Evolutionary conservation across 1,140 invertebrate species (phyloP).

Genomic region (Thereuonema tuberculata): DNA sequence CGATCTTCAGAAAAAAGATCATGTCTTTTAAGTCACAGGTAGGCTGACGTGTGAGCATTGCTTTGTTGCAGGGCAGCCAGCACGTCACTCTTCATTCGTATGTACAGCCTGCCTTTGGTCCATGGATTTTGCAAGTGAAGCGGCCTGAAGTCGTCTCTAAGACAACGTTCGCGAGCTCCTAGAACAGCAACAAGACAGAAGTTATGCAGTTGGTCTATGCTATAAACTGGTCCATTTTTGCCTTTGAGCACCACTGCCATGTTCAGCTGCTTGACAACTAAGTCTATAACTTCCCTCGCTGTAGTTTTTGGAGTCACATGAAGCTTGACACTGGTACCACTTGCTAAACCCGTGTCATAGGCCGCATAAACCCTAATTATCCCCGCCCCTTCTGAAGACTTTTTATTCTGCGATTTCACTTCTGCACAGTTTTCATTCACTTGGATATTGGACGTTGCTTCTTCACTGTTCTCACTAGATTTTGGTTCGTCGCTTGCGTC

Average conservation of each 20-base stretch:
- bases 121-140: conserved; percentile 86
- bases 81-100: conserved; percentile 73
- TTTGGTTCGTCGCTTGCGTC: neutral
- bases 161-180: conserved; percentile 74
- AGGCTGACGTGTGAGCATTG: neutral
- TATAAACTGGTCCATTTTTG: conserved; percentile 69
- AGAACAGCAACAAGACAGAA: conserved; percentile 91
- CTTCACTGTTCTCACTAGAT: neutral
- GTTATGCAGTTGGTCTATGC: conserved; percentile 44
- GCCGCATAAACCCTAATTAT: conserved; percentile 70
- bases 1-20: no score
- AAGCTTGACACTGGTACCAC: conserved; percentile 79
- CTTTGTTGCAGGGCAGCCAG: conserved; percentile 65
- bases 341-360: conserved; percentile 82
- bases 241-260: conserved; percentile 78
- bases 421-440: conserved; percentile 13
- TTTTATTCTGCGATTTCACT: conserved; percentile 20
- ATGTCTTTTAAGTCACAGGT: neutral
- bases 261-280: conserved; percentile 86
- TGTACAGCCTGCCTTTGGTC: conserved; percentile 81
- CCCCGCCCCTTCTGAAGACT: conserved; percentile 21
- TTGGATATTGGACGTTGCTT: neutral
- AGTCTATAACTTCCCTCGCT: conserved; percentile 79
- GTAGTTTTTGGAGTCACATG: conserved; percentile 82
- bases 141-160: conserved; percentile 84